These are phyloP conservation scores for Zophobas morio DNA, from an alignment of 1,140 invertebrate species.

Conservation along the genomic window DNA sequence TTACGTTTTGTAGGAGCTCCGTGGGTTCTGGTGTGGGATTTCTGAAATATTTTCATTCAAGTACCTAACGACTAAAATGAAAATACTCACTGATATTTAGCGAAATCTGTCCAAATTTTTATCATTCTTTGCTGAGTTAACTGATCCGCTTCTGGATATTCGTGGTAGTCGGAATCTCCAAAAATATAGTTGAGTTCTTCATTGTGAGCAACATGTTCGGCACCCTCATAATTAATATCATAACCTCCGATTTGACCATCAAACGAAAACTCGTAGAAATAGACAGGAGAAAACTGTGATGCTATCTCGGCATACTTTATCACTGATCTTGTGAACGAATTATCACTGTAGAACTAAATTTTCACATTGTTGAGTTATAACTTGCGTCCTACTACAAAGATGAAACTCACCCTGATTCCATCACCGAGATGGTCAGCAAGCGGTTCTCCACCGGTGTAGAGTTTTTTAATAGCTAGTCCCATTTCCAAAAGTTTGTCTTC, in stretches of 20 bases:
- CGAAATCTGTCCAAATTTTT: slow-evolving; percentile 48
- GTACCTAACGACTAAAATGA: neutral
- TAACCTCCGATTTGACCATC: slow-evolving; percentile 36
- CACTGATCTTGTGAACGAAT: slow-evolving; percentile 29
- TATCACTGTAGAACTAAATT: slow-evolving; percentile 43
- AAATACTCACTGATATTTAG: slow-evolving; percentile 43
- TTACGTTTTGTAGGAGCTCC: slow-evolving; percentile 16
- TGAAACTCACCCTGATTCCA: neutral
- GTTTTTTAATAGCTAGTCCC: slow-evolving; percentile 20
- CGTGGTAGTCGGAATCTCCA: slow-evolving; percentile 2
- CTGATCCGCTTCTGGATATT: slow-evolving; percentile 23
- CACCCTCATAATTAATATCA: slow-evolving; percentile 31
- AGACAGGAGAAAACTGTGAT: slow-evolving; percentile 32
- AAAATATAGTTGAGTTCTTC: slow-evolving; percentile 49
- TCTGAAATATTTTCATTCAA: neutral
- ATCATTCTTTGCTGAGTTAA: slow-evolving; percentile 44
- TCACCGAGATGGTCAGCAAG: slow-evolving; percentile 1
- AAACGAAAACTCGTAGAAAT: slow-evolving; percentile 50
- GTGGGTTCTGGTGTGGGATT: slow-evolving; percentile 4
- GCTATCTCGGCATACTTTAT: slow-evolving; percentile 44
- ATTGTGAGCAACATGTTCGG: slow-evolving; percentile 47
- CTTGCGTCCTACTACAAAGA: neutral
- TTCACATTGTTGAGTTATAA: neutral
- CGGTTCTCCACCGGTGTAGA: slow-evolving; percentile 23
- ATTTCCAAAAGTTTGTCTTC: neutral